Base-by-base conservation (phyloP, 2,113 vertebrate genomes). In the Chloroceryle aenea region DNA sequence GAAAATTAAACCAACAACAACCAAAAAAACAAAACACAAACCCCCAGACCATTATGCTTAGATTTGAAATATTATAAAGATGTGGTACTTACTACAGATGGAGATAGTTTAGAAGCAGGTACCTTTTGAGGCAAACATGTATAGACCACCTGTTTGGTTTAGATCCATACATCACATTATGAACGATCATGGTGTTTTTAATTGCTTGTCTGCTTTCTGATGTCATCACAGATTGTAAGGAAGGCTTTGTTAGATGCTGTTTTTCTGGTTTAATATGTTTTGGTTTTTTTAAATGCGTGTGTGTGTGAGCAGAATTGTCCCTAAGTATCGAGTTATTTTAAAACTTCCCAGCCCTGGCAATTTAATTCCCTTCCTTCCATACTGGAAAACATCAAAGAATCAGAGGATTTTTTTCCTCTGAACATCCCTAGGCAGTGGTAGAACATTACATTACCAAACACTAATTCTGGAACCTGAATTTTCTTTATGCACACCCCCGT, bases 331-430 rank as follows among this genome's bases (percentile, higher is more conserved):
- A 75, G 10, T 32, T 73, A 15, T 56, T 77, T 87, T 50, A 74
- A 85, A 85, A 56, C 5, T 71, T 17, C 21, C 21, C 30, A 79
- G 32, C 32, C n/a, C 8, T 42, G 50, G 30, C n/a, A 64, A 19
- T 82, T 91, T 85, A 36, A 71, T 95, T 85, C 50, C 42, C 18
- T 61, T 89, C 23, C 34, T 77, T 93, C 21, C 27, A 79, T 58
- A 19, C 45, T n/a, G 40, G 55, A 77, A 90, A 91, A 62, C 30
- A 34, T 82, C 42, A 75, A 55, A 71, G 55, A 62, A 69, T 75
- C 19, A 20, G 55, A 66, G 72, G 19, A 42, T 15, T 42, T 26
- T 88, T 91, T 83, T 89, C 62, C 5, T 59, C 43, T 68, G 26
- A 67, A 50, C 64, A 32, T 82, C 52, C 15, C 13, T 38, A 82